phyloP scores from a whole-genome alignment of 2,888 invertebrate genomes.

The Acleris literana region DNA sequence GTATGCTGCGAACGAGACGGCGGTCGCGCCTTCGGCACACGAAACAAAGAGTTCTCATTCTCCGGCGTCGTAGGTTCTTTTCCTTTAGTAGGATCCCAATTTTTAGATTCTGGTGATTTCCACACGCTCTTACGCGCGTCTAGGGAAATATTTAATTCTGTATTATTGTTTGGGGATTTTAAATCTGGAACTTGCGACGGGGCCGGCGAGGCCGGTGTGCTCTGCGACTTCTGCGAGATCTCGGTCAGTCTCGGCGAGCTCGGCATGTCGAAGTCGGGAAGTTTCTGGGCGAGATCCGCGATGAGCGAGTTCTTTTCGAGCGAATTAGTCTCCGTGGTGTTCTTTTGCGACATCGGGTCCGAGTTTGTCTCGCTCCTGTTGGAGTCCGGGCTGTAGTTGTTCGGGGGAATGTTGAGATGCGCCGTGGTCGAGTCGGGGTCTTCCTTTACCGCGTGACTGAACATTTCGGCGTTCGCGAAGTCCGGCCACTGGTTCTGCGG shows the following conservation, averaged over 20 bases:
- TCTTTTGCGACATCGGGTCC: constrained; percentile 63
- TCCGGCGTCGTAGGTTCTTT: constrained; percentile 65
- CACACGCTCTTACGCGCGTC: constrained; percentile 72
- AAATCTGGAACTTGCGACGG: constrained; percentile 68
- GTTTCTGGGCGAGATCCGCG: constrained; percentile 62
- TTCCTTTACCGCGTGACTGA: constrained; percentile 85
- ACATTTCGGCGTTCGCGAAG: constrained; percentile 71
- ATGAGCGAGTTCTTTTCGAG: constrained; percentile 51
- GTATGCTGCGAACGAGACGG: constrained; percentile 84
- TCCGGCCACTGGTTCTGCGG: constrained; percentile 76
- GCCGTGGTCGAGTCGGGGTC: constrained; percentile 90
- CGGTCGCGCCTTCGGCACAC: constrained; percentile 86
- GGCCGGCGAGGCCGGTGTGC: constrained; percentile 69
- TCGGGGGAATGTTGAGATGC: constrained; percentile 73
- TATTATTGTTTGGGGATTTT: constrained; percentile 67
- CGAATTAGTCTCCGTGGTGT: constrained; percentile 60
- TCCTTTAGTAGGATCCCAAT: constrained; percentile 72
- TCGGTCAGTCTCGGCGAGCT: constrained; percentile 74
- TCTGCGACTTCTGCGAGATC: constrained; percentile 72
- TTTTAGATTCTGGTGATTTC: constrained; percentile 78
- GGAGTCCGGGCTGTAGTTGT: constrained; percentile 80
- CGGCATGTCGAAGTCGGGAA: constrained; percentile 76
- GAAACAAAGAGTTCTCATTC: constrained; percentile 83
- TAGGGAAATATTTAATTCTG: constrained; percentile 46
- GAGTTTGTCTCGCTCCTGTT: constrained; percentile 78